phyloP scores from a whole-genome alignment of 2,888 invertebrate species.

The Eristalinus sepulchralis region DNA sequence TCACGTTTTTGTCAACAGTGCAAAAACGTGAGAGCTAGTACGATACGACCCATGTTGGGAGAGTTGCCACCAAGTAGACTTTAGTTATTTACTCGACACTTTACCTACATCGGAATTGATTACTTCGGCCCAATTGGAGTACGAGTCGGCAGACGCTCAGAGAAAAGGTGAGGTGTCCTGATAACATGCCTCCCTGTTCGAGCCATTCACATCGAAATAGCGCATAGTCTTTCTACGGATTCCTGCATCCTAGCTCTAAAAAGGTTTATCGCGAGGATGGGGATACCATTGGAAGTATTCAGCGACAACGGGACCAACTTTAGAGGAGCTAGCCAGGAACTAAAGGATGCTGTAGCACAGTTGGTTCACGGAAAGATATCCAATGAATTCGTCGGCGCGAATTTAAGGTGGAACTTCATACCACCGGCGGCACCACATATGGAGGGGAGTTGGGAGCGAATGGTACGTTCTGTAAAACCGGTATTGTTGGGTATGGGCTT shows the following conservation, averaged over 20 bases:
- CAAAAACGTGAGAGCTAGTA: not conserved
- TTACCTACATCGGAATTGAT: conserved; percentile 36
- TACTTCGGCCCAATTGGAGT: conserved; percentile 37
- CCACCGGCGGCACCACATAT: no score
- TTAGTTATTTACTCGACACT: conserved; percentile 23
- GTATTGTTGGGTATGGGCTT: conserved; percentile 50
- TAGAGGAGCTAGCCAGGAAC: conserved; percentile 1
- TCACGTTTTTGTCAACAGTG: conserved; percentile 2
- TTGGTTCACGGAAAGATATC: not conserved
- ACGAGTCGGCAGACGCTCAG: no score
- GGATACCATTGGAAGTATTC: not conserved
- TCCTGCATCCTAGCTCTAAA: conserved; percentile 18
- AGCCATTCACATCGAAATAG: conserved; percentile 43
- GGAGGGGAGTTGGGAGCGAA: no score
- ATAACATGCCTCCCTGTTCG: conserved; percentile 57
- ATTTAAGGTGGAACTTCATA: no score
- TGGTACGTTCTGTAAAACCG: conserved; percentile 54
- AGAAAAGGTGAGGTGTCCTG: conserved; percentile 47
- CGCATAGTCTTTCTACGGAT: conserved; percentile 15
- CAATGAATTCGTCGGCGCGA: conserved; percentile 13
- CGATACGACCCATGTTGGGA: not conserved
- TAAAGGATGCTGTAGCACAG: not conserved
- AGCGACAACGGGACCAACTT: no score
- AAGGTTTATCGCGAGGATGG: conserved; percentile 22
- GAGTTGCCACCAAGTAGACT: conserved; percentile 4